Base-by-base conservation (phyloP, 2,797 vertebrate species). In the Sebastes hopkinsi region DNA sequence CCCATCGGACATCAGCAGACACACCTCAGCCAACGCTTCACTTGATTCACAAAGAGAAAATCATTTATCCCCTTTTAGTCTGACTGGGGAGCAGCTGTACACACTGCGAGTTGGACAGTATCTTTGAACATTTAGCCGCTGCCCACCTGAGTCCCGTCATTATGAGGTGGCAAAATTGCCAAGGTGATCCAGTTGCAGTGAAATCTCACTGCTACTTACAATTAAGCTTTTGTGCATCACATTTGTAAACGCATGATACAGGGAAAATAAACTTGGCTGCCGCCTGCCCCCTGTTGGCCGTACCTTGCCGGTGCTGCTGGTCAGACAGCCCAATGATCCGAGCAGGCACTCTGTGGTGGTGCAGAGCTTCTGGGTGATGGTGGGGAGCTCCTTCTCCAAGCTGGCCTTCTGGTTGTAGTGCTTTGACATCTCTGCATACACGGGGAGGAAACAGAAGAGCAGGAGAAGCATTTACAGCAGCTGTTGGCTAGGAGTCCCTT, bases 281-380 rank as follows among this genome's bases (percentile, higher is more conserved):
- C 34, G 79, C 55, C 83, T 89, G 93, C 90, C 93, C 89, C 88
- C 93, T 93, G 84, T 66, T 92, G 92, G 81, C 55, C 64, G 82
- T 95, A 99, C 99, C 98, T 99, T 99, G 92, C 96, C 95, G 0
- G 95, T 96, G 95, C 92, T 96, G 89, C 94, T 98, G 88, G 96
- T 97, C 87, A 99, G 95, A 3, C 97, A 97, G 23, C 96, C 95
- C 55, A 98, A 67, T 27, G 99, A 99, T 32, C 98, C 97, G 62
- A 99, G 95, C 89, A 99, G 95, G 86, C 98, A 99, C 83, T 99
- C 98, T 18, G 99, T 98, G 58, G 99, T 99, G 87, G 97, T 99
- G 68, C 96, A 83, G 55, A 99, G 96, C 91, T 99, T 99, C 95
- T 99, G 98, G 0, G 98, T 98, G 87, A 97, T 91, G 18, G 96